Base-by-base conservation (phyloP, 1,140 invertebrate genomes). In the Leucophenga varia region DNA sequence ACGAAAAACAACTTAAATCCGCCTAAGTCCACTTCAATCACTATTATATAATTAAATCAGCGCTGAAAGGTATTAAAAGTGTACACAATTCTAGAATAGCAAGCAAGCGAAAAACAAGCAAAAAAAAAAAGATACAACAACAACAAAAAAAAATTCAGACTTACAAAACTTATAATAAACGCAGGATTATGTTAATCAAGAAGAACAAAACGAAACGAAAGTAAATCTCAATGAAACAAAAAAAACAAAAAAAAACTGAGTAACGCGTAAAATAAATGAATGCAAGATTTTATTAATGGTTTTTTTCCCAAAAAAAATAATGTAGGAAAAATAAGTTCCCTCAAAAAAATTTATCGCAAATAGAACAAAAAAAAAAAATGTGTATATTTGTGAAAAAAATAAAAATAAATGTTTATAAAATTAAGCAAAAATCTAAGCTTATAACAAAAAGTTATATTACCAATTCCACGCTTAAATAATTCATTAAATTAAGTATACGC, bases 21-120 rank as follows among this genome's bases (percentile, higher is more conserved):
- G 25, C 36, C 43, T 52, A 58, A 58, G 56, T 67, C 59, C 63
- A 67, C 63, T 67, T 63, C 59, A 59, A 58, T 61, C 63, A 63
- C 63, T 67, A 67, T 67, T 67, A 67, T 63, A 67, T 67, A 67
- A 67, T 67, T 67, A 67, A 67, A 67, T 67, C 63, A 67, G 49
- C 54, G 56, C 19, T 40, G 22, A 25, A 25, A 25, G 22, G 22
- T 25, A 25, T 25, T 25, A 25, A 25, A 25, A 25, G 5, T n/a
- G n/a, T n/a, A n/a, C n/a, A n/a, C n/a, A n/a, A n/a, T 25, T 6
- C 22, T 25, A 25, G 22, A n/a, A n/a, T n/a, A n/a, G 22, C 22
- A 5, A 25, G 10, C 22, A 5, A 25, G 10, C 22, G 5, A 25
- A 25, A 25, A 25, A 25, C 22, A 17, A 12, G 2, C 10, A 2